These are phyloP conservation scores for Argyrosomus regius DNA, from an alignment of 2,797 vertebrate species.

Conservation along the genomic window DNA sequence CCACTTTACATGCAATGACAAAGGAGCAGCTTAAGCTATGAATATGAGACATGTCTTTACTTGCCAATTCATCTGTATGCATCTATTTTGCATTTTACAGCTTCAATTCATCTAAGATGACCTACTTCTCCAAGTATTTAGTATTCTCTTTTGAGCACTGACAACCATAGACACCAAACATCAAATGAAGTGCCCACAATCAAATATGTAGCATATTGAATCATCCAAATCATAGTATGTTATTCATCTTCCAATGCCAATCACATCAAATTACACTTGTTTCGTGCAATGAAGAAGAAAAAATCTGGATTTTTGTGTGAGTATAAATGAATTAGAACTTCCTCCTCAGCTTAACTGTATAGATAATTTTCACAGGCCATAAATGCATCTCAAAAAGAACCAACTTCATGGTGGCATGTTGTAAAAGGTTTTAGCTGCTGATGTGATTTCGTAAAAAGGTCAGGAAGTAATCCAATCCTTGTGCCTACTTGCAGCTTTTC, in stretches of 20 bases:
- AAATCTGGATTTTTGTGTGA: background rate
- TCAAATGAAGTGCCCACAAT: conserved; percentile 47
- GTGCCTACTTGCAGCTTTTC: conserved; percentile 39
- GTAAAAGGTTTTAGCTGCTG: conserved; percentile 62
- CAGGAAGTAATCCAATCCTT: conserved; percentile 67
- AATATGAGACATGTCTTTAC: conserved; percentile 34
- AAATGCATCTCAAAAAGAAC: conserved; percentile 53
- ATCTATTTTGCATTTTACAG: conserved; percentile 63
- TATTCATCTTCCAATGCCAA: conserved; percentile 31
- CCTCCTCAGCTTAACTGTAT: conserved; percentile 15
- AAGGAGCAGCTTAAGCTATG: conserved; percentile 32
- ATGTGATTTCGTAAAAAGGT: conserved; percentile 63
- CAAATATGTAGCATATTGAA: conserved; percentile 46
- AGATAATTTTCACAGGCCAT: conserved; percentile 50
- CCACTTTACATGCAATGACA: conserved; percentile 37
- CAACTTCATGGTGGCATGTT: conserved; percentile 53
- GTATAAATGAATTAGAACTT: conserved; percentile 14
- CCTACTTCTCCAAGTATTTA: conserved; percentile 51
- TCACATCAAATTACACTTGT: conserved; percentile 35
- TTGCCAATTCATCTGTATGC: conserved; percentile 48
- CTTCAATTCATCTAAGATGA: conserved; percentile 55
- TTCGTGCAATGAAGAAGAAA: conserved; percentile 14
- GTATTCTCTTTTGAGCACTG: conserved; percentile 62
- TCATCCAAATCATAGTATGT: conserved; percentile 36
- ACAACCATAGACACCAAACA: conserved; percentile 50